Evolutionary conservation across 2,797 vertebrate genomes (phyloP), one percentile per base, ranked within the genome.

Genomic region (Sphenodon punctatus): DNA sequence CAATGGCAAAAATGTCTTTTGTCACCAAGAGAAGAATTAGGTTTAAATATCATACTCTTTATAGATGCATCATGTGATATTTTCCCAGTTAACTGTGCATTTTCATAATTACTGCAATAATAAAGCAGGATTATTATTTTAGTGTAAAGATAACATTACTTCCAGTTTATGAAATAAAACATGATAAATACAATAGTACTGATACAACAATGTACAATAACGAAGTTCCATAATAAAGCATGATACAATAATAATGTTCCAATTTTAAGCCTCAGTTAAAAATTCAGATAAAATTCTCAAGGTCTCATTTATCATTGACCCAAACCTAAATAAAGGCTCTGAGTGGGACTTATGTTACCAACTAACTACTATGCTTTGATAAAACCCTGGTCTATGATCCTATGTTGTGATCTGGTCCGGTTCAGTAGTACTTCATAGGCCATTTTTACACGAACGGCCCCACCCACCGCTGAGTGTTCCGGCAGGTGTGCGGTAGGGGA

Each of bases 331-430:
- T 46, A 73, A 12, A 11, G 10, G 6, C 4, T 59, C 15, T 45
- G 45, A n/a, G n/a, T n/a, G n/a, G n/a, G n/a, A n/a, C n/a, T n/a
- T n/a, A n/a, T n/a, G n/a, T n/a, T n/a, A n/a, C n/a, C n/a, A n/a
- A n/a, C n/a, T n/a, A n/a, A n/a, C n/a, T n/a, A n/a, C n/a, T n/a
- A n/a, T n/a, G n/a, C n/a, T n/a, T n/a, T n/a, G n/a, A n/a, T n/a
- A n/a, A n/a, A n/a, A n/a, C n/a, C n/a, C n/a, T n/a, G n/a, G n/a
- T n/a, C n/a, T n/a, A n/a, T n/a, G n/a, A 34, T 73, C 42, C 55
- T 55, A 17, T 3, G 1, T 16, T 0, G 1, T 22, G 8, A 67
- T 10, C 43, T n/a, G 23, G 5, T 63, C 7, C 3, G 0, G 58
- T 58, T 36, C 11, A 42, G 1, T 19, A 1, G 3, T 23, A 36